These are phyloP conservation scores for Paramacrobiotus metropolitanus DNA, from an alignment of 1,140 invertebrate species.

Conservation along the genomic window DNA sequence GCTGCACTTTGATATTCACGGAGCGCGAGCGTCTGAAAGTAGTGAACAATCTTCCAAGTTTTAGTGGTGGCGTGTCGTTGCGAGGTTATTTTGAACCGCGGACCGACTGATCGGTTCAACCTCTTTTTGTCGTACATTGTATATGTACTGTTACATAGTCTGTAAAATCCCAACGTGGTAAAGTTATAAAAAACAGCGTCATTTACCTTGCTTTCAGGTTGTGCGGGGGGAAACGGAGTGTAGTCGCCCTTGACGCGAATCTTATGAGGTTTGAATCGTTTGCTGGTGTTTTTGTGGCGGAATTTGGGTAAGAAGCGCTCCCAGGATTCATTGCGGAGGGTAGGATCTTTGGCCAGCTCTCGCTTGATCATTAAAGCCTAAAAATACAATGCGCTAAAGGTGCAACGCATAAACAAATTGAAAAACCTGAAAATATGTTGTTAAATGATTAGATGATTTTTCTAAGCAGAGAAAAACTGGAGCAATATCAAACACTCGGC, in stretches of 20 bases:
- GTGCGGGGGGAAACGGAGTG: conserved; percentile 87
- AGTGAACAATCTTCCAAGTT: no score
- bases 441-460: no score
- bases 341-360: conserved; percentile 61
- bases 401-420: conserved; percentile 1
- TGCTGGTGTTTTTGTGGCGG: conserved; percentile 66
- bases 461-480: no score
- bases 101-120: no score
- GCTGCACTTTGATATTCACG: no score
- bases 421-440: conserved; percentile 8
- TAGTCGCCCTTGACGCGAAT: conserved; percentile 49
- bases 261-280: conserved; percentile 59
- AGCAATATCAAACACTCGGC: no score
- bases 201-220: conserved; percentile 52
- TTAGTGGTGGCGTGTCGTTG: no score
- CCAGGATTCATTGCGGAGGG: conserved; percentile 83
- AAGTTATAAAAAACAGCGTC: background rate
- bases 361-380: conserved; percentile 79
- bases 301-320: conserved; percentile 89
- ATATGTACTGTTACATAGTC: no score
- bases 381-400: conserved; percentile 11
- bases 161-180: no score
- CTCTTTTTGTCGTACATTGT: no score
- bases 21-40: no score
- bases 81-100: no score